Evolutionary conservation across 2,888 invertebrate genomes (phyloP).

Genomic region (Melinopterus prodromus): DNA sequence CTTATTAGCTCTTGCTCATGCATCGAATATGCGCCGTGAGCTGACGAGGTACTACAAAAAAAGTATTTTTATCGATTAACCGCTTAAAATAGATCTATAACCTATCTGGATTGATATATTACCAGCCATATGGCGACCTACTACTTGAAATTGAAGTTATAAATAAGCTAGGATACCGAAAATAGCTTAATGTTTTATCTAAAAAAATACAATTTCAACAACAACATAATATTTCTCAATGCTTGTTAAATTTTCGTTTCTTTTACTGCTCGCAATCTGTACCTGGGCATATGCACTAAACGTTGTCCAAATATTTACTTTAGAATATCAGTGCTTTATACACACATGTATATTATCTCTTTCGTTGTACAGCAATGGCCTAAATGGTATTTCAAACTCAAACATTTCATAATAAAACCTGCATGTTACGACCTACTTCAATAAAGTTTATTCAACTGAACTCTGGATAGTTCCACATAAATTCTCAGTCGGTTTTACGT

Average conservation of each 20-base stretch:
- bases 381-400: conserved; percentile 23
- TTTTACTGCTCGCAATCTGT: neutral
- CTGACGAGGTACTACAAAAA: neutral
- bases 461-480: neutral
- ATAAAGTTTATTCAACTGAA: conserved; percentile 4
- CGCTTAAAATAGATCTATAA: neutral
- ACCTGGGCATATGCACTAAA: conserved; percentile 21
- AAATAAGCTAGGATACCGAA: neutral
- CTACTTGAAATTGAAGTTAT: neutral
- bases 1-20: neutral
- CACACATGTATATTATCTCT: conserved; percentile 17
- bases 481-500: neutral
- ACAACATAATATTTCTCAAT: neutral
- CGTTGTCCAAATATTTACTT: conserved; percentile 24
- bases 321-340: conserved; percentile 19
- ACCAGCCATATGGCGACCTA: conserved; percentile 4
- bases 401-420: conserved; percentile 20
- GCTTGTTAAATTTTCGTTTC: neutral
- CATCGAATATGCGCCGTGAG: no score
- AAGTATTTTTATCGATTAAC: neutral
- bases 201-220: neutral
- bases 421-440: conserved; percentile 6
- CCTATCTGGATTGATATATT: neutral
- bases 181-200: neutral
- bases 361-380: conserved; percentile 15